Percentiles rank a stretch among this genome's conserved stretches.
Evolutionary conservation across 2,113 vertebrate genomes (phyloP).

Genomic region (Laterallus jamaicensis): DNA sequence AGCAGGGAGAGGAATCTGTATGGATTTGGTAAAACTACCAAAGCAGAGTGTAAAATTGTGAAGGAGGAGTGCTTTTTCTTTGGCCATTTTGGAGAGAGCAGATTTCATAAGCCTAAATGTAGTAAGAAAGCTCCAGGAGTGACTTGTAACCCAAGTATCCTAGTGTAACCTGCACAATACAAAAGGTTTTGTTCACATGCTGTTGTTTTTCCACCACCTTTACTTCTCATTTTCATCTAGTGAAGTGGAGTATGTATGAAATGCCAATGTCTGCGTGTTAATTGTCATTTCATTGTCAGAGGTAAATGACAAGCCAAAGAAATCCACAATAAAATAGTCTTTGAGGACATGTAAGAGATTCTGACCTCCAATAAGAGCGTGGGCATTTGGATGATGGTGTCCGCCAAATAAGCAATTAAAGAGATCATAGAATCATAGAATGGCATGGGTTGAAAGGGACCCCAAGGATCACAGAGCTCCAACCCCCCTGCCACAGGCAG

Average conservation of each 20-base stretch:
- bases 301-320: accelerated
- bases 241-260: not conserved
- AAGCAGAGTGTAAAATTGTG: not conserved
- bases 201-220: not conserved
- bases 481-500: too few species aligned
- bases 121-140: not conserved
- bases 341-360: not conserved
- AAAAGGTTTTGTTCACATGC: not conserved
- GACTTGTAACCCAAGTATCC: not conserved
- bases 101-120: not conserved
- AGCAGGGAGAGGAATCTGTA: not conserved
- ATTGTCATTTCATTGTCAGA: not conserved
- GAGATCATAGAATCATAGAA: too few species aligned
- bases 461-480: too few species aligned
- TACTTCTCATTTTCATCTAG: not conserved
- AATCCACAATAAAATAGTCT: not conserved
- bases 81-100: not conserved
- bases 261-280: not conserved
- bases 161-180: not conserved
- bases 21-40: not conserved
- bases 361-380: not conserved
- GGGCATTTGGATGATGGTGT: not conserved
- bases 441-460: too few species aligned
- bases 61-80: not conserved
- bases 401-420: not conserved